Conservation (phyloP, 2,888 invertebrate genomes). For the Apodemia hepburni region DNA sequence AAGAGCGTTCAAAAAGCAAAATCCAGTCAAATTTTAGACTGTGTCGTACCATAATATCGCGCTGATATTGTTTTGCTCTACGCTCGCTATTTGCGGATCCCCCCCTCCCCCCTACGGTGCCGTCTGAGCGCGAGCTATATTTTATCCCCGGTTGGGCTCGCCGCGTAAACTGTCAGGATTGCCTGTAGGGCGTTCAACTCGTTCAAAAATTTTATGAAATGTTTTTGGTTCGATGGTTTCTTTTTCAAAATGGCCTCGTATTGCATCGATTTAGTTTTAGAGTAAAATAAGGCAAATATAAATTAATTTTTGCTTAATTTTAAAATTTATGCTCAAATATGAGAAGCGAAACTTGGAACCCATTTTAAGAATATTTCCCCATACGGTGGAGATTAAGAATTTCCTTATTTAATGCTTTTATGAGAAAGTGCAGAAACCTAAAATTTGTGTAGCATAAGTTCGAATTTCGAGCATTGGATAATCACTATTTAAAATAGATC, state of each 20-base stretch:
- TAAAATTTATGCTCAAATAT: not conserved
- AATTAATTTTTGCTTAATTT: not conserved
- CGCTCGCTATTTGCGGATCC: constrained; percentile 35
- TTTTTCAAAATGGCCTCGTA: not conserved
- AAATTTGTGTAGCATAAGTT: too few relatives aligned
- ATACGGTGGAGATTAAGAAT: too few relatives aligned
- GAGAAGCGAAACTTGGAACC: not conserved
- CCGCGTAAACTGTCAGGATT: constrained; percentile 76
- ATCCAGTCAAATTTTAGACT: constrained; percentile 36
- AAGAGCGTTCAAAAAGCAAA: constrained; percentile 25
- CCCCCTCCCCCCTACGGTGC: constrained; percentile 53
- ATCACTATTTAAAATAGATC: too few relatives aligned
- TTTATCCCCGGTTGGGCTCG: constrained; percentile 72
- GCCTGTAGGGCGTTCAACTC: constrained; percentile 73
- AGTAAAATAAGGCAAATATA: not conserved
- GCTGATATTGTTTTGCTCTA: constrained; percentile 74
- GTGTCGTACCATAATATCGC: constrained; percentile 68
- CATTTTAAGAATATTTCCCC: not conserved
- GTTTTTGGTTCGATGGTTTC: constrained; percentile 21
- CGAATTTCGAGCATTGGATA: too few relatives aligned
- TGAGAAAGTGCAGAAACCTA: too few relatives aligned
- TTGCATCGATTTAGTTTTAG: not conserved
- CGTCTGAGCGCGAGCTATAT: constrained; percentile 75
- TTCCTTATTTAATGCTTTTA: too few relatives aligned
- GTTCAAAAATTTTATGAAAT: constrained; percentile 48